Percentiles rank a stretch among this genome's conserved stretches.
Evolutionary conservation across 2,797 vertebrate genomes (phyloP).

Genomic region (Etheostoma perlongum): DNA sequence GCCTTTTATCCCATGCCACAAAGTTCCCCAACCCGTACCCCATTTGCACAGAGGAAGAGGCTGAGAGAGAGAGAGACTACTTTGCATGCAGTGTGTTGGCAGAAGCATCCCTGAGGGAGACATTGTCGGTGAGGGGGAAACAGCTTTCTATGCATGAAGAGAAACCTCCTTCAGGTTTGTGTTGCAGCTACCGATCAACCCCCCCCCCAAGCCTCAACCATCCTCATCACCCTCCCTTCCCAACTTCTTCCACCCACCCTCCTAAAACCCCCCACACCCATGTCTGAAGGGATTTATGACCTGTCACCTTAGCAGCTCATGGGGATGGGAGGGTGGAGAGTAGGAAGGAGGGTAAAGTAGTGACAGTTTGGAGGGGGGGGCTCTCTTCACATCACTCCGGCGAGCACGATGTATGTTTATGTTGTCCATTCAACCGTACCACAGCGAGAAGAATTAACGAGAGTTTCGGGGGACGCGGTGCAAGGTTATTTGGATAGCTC

Average conservation of each 20-base stretch:
- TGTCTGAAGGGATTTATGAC: slow-evolving; percentile 87
- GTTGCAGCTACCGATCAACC: slow-evolving; percentile 55
- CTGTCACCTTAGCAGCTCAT: slow-evolving; percentile 79
- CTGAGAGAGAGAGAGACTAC: slow-evolving; percentile 52
- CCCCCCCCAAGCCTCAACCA: neutral
- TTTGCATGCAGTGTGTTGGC: slow-evolving; percentile 85
- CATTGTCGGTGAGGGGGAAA: slow-evolving; percentile 83
- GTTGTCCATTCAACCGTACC: slow-evolving; percentile 69
- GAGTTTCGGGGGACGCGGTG: neutral
- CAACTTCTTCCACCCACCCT: slow-evolving; percentile 4
- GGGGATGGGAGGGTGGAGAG: slow-evolving; percentile 38
- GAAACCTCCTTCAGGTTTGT: slow-evolving; percentile 84
- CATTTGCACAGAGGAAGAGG: slow-evolving; percentile 64
- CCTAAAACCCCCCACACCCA: slow-evolving; percentile 48
- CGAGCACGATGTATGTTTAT: slow-evolving; percentile 66
- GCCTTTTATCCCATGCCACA: slow-evolving; percentile 71
- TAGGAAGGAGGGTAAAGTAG: slow-evolving; percentile 47
- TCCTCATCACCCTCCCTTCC: slow-evolving; percentile 40
- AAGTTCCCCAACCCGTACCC: slow-evolving; percentile 72
- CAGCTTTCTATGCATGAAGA: slow-evolving; percentile 86
- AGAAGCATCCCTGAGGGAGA: slow-evolving; percentile 77
- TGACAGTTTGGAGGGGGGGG: slow-evolving; percentile 38
- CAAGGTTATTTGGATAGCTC: slow-evolving; percentile 58
- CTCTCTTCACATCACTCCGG: slow-evolving; percentile 67
- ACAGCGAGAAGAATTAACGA: slow-evolving; percentile 71